phyloP scores from a whole-genome alignment of 2,888 invertebrate species.

The Digitonthophagus gazella region DNA sequence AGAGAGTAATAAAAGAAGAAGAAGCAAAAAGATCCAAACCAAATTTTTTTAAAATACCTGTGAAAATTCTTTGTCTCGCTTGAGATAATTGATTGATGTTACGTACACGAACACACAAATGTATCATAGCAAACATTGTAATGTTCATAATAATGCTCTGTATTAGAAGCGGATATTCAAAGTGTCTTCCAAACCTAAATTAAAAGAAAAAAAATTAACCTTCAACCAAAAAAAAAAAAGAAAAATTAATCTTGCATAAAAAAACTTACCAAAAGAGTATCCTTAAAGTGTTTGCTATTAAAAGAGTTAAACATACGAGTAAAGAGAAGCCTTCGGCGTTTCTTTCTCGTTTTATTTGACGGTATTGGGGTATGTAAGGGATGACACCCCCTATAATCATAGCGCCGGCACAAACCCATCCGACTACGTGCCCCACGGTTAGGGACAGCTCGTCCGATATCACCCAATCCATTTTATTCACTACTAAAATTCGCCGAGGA shows the following conservation, averaged over 20 bases:
- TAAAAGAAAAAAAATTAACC: constrained; percentile 3
- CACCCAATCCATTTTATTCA: constrained; percentile 69
- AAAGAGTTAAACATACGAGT: constrained; percentile 91
- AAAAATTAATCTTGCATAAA: constrained; percentile 8
- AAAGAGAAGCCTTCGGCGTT: constrained; percentile 97
- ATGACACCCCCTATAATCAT: constrained; percentile 95
- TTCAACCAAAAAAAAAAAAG: constrained; percentile 17
- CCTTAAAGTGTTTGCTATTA: constrained; percentile 94
- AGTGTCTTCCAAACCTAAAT: constrained; percentile 94
- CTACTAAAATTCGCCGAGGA: constrained; percentile 27
- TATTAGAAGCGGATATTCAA: constrained; percentile 89
- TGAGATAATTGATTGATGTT: constrained; percentile 77
- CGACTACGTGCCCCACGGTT: constrained; percentile 72
- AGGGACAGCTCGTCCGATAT: constrained; percentile 72
- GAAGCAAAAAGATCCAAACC: constrained; percentile 3
- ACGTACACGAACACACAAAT: constrained; percentile 84
- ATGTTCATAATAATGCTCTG: constrained; percentile 98
- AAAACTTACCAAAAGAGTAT: constrained; percentile 92
- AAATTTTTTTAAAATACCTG: constrained; percentile 60
- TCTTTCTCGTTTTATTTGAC: constrained; percentile 84
- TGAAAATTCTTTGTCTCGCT: constrained; percentile 75
- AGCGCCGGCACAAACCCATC: constrained; percentile 79
- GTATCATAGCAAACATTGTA: constrained; percentile 94
- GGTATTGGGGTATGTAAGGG: constrained; percentile 95
- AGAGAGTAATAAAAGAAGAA: constrained; percentile 7